Percentiles rank a stretch among this genome's conserved stretches.
Evolutionary conservation across 1,140 invertebrate genomes (phyloP).

Genomic region (Nebria ingens): DNA sequence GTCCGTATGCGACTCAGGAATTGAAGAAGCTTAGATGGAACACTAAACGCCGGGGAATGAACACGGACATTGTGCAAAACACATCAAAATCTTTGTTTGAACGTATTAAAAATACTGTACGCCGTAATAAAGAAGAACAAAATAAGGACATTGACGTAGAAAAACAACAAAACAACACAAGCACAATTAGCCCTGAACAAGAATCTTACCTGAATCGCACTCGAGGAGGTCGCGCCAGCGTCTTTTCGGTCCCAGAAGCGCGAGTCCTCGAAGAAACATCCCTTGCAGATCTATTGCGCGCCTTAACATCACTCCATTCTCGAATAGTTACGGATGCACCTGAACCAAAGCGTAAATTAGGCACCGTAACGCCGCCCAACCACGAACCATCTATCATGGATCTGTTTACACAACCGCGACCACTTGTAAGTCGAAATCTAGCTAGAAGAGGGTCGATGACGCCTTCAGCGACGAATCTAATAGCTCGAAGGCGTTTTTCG

Average conservation of each 20-base stretch:
- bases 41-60: slow-evolving; percentile 11
- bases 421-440: slow-evolving; percentile 26
- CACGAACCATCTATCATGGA: slow-evolving; percentile 36
- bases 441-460: slow-evolving; percentile 16
- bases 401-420: slow-evolving; percentile 29
- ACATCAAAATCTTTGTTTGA: neutral
- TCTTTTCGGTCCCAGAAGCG: slow-evolving; percentile 44
- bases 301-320: slow-evolving; percentile 40
- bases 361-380: slow-evolving; percentile 40
- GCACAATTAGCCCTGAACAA: slow-evolving; percentile 4
- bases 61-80: neutral
- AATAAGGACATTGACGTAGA: slow-evolving; percentile 24
- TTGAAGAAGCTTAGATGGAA: slow-evolving; percentile 36
- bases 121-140: slow-evolving; percentile 10
- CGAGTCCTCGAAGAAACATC: slow-evolving; percentile 63
- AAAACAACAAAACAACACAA: slow-evolving; percentile 17
- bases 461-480: slow-evolving; percentile 13
- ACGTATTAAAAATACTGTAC: neutral
- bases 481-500: slow-evolving; percentile 34
- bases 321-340: slow-evolving; percentile 10
- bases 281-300: slow-evolving; percentile 60
- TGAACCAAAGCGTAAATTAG: slow-evolving; percentile 41
- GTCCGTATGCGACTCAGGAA: slow-evolving; percentile 46
- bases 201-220: slow-evolving; percentile 16
- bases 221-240: slow-evolving; percentile 35